These are phyloP conservation scores for Sylvia atricapilla DNA, from an alignment of 2,113 vertebrate species.

Conservation along the genomic window DNA sequence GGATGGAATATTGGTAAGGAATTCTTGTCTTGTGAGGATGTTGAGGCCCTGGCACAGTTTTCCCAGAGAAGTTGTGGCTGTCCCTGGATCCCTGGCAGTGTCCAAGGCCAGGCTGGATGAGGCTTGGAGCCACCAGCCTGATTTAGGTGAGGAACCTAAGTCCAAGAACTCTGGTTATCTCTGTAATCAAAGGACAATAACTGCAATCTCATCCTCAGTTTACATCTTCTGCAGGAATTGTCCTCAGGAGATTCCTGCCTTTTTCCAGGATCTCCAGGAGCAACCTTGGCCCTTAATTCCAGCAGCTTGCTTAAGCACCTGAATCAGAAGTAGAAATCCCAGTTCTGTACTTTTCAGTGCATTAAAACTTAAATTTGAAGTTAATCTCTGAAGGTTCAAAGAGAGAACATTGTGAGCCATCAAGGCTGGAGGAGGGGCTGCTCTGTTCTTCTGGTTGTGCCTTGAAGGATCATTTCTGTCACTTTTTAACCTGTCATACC, in stretches of 20 bases:
- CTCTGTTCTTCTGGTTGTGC: not conserved
- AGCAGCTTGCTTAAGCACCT: not conserved
- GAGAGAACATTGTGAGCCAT: not conserved
- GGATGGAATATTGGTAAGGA: not conserved
- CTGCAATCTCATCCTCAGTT: not conserved
- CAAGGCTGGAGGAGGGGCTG: not conserved
- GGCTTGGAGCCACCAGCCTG: not conserved
- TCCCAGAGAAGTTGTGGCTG: not conserved
- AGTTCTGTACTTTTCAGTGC: not conserved
- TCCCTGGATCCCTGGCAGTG: not conserved
- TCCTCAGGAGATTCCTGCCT: not conserved
- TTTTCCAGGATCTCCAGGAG: not conserved
- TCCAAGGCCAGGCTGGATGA: fast-evolving
- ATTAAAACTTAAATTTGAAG: not conserved
- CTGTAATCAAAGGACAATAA: not conserved
- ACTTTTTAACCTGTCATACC: not conserved
- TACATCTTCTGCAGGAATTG: not conserved
- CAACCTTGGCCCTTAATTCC: not conserved
- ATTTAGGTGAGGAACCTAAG: not conserved
- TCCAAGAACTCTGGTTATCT: not conserved
- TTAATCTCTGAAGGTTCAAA: not conserved
- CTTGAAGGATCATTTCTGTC: not conserved
- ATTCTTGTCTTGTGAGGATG: fast-evolving
- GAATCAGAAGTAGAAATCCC: not conserved
- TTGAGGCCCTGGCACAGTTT: fast-evolving